Conservation (phyloP, 2,113 vertebrate species). For the Dasyprocta punctata region DNA sequence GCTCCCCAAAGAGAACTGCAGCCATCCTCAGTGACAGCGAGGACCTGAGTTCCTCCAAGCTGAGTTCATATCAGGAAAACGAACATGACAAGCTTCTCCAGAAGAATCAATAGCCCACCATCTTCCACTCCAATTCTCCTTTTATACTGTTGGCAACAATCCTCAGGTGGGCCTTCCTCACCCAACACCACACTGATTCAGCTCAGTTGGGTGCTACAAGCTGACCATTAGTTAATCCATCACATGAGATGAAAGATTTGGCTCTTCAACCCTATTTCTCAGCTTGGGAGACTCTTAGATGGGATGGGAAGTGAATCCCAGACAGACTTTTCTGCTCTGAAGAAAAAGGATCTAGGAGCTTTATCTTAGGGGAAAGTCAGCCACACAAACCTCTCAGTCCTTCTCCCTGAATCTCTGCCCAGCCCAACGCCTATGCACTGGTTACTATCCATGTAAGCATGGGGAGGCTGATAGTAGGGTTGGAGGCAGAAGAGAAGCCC, state of each 20-base stretch:
- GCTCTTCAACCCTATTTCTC: slow-evolving; percentile 38
- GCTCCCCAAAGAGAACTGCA: neutral
- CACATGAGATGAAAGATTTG: neutral
- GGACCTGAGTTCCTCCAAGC: neutral
- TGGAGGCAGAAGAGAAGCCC: neutral
- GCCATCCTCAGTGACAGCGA: neutral
- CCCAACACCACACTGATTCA: neutral
- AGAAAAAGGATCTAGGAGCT: neutral
- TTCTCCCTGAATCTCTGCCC: neutral
- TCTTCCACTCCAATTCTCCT: neutral
- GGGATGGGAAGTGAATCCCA: neutral
- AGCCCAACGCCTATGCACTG: neutral
- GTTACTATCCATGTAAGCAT: neutral
- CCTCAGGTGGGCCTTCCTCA: neutral
- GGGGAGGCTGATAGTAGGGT: neutral
- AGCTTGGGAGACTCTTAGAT: neutral
- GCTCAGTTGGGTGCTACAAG: neutral
- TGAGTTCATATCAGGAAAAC: neutral
- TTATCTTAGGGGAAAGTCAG: neutral
- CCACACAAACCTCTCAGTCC: neutral
- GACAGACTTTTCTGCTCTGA: slow-evolving; percentile 15
- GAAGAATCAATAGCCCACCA: neutral
- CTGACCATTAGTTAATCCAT: neutral
- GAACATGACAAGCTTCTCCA: neutral
- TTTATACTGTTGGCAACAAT: neutral